Base-by-base conservation (phyloP, 2,113 vertebrate genomes). In the Acinonyx jubatus region DNA sequence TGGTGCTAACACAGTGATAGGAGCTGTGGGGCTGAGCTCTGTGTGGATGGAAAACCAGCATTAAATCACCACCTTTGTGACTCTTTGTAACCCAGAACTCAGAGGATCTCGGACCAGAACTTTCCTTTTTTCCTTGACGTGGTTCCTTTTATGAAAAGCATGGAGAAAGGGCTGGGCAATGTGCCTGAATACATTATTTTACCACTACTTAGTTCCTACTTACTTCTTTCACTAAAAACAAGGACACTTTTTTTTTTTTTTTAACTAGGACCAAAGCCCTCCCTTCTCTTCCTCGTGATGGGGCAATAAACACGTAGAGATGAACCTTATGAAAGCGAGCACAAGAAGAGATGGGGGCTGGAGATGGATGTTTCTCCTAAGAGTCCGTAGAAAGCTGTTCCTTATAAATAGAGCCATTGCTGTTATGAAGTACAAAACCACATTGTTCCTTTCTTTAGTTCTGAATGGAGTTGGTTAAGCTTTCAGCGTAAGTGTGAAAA, bases 401-500 rank as follows among this genome's bases (percentile, higher is more conserved):
- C 27, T 66, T 96, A 86, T 76, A 81, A 89, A 96, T 92, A 96
- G 96, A 98, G 94, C 68, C 80, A 50, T 91, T 76, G 92, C 89
- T 98, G 41, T 82, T 96, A 93, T 50, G 89, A 98, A 98, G 38
- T 61, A 91, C 87, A 97, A 94, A 98, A 97, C 93, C 91, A 86
- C 92, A 85, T 94, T 95, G 90, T 96, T 98, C 95, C 95, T 97
- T 97, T 97, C 97, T 98, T 81, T 57, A 41, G n/a, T 87, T 98
- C 92, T 98, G 96, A 98, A 98, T 92, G 82, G 95, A 97, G 94
- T 96, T 97, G 92, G 92, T 96, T 96, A 94, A 97, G 98, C 97
- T 98, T 99, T 98, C 97, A 98, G 98, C 55, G 79, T 96, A 98
- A 98, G 96, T 98, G 98, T 95, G 97, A 98, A 98, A 97, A 98